These are phyloP conservation scores for Temnothorax longispinosus DNA, from an alignment of 1,140 invertebrate species.

Conservation along the genomic window DNA sequence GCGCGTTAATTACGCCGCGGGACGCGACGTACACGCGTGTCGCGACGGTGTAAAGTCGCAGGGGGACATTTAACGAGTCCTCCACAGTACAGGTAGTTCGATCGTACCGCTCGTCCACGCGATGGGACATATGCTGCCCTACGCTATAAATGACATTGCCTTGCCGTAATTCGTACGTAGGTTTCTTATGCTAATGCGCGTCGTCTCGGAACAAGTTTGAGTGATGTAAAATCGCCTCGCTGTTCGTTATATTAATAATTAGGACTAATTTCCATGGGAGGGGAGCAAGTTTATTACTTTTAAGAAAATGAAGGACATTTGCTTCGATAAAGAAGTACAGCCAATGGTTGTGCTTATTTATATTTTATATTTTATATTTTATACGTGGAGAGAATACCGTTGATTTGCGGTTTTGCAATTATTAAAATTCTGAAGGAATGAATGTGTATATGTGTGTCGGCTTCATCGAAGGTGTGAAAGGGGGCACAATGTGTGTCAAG, in stretches of 20 bases:
- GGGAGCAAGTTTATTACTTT: not conserved
- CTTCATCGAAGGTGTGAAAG: not conserved
- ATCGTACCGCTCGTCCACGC: conserved; percentile 9
- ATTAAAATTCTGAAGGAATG: not conserved
- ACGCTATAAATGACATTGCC: not conserved
- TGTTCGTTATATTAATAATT: not conserved
- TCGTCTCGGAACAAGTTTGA: not conserved
- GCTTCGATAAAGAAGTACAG: not conserved
- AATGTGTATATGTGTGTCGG: not conserved
- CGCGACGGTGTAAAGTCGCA: conserved; percentile 40
- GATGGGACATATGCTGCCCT: not conserved
- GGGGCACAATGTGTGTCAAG: not conserved
- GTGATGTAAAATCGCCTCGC: not conserved
- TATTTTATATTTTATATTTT: not conserved
- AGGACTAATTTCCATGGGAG: not conserved
- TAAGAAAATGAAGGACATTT: not conserved
- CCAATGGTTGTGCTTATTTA: not conserved
- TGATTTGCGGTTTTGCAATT: not conserved
- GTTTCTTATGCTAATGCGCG: conserved; percentile 3
- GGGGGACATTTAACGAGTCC: conserved; percentile 56
- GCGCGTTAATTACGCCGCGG: conserved; percentile 60
- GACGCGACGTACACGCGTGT: conserved; percentile 12
- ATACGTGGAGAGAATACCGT: not conserved
- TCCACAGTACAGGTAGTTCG: conserved; percentile 54
- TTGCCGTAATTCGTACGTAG: not conserved